These are phyloP conservation scores for Colistium nudipinnis DNA, from an alignment of 2,113 vertebrate species.

Conservation along the genomic window DNA sequence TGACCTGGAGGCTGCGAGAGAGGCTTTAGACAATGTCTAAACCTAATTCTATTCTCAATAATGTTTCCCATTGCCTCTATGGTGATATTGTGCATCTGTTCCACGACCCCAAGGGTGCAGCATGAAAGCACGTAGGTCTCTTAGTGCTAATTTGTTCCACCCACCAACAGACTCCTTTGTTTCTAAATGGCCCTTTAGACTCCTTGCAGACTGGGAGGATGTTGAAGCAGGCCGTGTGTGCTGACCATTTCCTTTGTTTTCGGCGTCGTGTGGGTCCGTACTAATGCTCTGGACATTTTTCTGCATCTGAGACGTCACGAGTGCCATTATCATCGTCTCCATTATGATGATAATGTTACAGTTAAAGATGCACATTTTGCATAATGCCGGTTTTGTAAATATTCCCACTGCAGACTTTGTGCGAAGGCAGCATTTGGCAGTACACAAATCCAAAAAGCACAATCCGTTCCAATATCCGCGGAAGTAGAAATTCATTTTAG, in stretches of 20 bases:
- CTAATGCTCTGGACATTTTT: not conserved
- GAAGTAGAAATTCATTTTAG: not conserved
- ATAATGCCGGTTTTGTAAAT: not conserved
- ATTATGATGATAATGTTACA: constrained; percentile 3
- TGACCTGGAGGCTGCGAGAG: constrained; percentile 1
- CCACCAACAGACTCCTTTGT: constrained; percentile 37
- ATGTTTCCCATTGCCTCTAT: constrained; percentile 33
- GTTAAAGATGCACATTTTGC: constrained; percentile 7
- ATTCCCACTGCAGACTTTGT: not conserved
- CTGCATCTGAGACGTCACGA: not conserved
- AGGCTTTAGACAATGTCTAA: constrained; percentile 28
- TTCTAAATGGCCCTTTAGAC: constrained; percentile 43
- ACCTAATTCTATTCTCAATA: constrained; percentile 33
- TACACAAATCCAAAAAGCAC: constrained; percentile 12
- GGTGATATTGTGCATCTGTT: constrained; percentile 40
- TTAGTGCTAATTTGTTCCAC: constrained; percentile 46
- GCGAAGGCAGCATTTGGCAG: constrained; percentile 12
- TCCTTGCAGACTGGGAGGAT: constrained; percentile 22
- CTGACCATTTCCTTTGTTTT: constrained; percentile 20
- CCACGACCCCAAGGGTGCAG: constrained; percentile 36
- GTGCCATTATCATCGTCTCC: not conserved
- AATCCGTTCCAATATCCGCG: constrained; percentile 8
- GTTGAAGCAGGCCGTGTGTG: constrained; percentile 23
- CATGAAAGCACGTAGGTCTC: constrained; percentile 50
- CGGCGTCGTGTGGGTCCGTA: not conserved